A percentile compares a stretch with the other conserved stretches of the same genome.
phyloP scores from a whole-genome alignment of 2,797 vertebrate species.

The Pygocentrus nattereri region DNA sequence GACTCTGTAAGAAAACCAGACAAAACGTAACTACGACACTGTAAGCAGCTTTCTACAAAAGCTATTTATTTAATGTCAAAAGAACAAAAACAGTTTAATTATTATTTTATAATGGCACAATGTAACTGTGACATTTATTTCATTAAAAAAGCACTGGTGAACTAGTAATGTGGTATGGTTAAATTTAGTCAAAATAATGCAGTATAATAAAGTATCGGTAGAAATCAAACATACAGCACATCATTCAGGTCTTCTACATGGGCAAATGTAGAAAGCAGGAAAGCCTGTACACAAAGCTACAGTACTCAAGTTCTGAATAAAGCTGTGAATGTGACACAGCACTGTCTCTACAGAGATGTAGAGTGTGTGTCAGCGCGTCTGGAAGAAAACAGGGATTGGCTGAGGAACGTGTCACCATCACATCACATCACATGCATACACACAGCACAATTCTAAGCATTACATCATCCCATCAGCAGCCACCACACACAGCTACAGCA shows the following conservation, averaged over 20 bases:
- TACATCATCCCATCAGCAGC: conserved; percentile 30
- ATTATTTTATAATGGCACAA: too few species aligned
- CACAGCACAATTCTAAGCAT: background rate
- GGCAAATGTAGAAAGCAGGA: background rate
- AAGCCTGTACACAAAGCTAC: background rate
- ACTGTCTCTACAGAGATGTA: background rate
- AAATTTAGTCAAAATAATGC: too few species aligned
- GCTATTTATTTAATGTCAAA: too few species aligned
- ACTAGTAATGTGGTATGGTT: too few species aligned
- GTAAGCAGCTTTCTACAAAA: too few species aligned
- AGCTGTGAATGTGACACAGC: conserved; percentile 16
- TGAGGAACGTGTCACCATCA: background rate
- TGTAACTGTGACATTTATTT: too few species aligned
- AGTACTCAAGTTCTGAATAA: background rate
- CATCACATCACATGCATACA: background rate
- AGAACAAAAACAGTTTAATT: too few species aligned
- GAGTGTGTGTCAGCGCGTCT: background rate
- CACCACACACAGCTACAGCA: background rate
- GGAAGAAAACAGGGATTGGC: conserved; percentile 21
- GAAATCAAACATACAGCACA: too few species aligned
- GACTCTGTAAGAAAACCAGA: background rate
- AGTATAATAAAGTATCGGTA: too few species aligned
- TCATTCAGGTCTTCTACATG: background rate
- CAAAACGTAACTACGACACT: background rate
- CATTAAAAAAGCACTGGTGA: too few species aligned